A percentile compares a stretch with the other conserved stretches of the same genome.
Evolutionary conservation across 1,140 invertebrate species (phyloP).

Genomic region (Popillia japonica): DNA sequence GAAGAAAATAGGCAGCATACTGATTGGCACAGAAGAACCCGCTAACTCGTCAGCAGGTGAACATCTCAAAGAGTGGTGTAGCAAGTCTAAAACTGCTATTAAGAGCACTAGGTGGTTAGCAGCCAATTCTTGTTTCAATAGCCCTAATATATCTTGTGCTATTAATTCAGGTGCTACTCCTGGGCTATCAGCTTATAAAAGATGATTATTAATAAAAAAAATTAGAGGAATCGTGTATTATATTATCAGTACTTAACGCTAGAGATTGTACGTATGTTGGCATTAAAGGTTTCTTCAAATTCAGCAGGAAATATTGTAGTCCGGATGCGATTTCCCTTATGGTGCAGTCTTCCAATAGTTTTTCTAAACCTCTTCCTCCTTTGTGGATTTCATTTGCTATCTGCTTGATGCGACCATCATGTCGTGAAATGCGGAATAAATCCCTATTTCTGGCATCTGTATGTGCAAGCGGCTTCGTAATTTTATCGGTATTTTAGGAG

Average conservation of each 20-base stretch:
- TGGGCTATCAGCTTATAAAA: conserved; percentile 51
- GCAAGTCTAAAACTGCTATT: conserved; percentile 58
- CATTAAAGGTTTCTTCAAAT: conserved; percentile 60
- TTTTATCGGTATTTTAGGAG: background rate
- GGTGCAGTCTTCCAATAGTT: conserved; percentile 50
- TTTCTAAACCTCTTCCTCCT: conserved; percentile 44
- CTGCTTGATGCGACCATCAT: conserved; percentile 43
- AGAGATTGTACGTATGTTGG: conserved; percentile 61
- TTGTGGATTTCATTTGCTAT: conserved; percentile 45
- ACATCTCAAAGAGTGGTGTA: conserved; percentile 59
- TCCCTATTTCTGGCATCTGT: conserved; percentile 47
- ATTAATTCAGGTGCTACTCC: conserved; percentile 59
- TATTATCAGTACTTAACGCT: conserved; percentile 57
- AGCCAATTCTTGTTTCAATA: conserved; percentile 60
- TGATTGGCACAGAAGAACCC: conserved; percentile 60
- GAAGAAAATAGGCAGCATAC: conserved; percentile 63
- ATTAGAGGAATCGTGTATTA: background rate
- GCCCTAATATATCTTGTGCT: conserved; percentile 61
- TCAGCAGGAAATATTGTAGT: conserved; percentile 59
- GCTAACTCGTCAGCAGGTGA: conserved; percentile 61
- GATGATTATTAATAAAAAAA: background rate
- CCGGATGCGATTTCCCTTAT: conserved; percentile 57
- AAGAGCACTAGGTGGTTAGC: conserved; percentile 60
- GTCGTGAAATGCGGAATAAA: conserved; percentile 44
- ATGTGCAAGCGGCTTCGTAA: background rate